phyloP scores from a whole-genome alignment of 2,888 invertebrate genomes.

The Carcina quercana region DNA sequence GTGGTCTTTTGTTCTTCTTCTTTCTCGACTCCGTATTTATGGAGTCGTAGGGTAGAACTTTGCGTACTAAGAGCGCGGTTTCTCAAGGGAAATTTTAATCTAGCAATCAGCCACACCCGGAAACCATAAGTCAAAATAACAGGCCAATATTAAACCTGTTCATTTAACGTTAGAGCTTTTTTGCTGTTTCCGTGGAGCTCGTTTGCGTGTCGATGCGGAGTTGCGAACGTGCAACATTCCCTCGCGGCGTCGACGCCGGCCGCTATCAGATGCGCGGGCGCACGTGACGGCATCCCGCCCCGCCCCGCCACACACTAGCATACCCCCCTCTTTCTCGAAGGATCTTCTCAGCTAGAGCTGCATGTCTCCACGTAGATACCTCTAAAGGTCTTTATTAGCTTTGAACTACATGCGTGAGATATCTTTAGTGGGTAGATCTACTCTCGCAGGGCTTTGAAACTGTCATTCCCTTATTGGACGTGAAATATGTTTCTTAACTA shows the following conservation, averaged over 20 bases:
- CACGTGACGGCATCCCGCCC: constrained; percentile 56
- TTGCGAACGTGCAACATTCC: constrained; percentile 32
- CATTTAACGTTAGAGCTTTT: constrained; percentile 1
- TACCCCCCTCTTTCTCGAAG: constrained; percentile 20
- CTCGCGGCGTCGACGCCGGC: constrained; percentile 25
- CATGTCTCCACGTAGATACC: constrained; percentile 16
- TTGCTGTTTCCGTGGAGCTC: constrained; percentile 6
- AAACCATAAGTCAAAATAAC: constrained; percentile 1
- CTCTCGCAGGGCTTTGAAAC: too few species aligned
- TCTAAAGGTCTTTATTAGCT: too few species aligned
- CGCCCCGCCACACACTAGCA: constrained; percentile 17
- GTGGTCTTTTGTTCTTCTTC: too few species aligned
- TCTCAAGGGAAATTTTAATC: too few species aligned
- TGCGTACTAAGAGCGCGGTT: too few species aligned
- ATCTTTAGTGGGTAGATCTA: too few species aligned
- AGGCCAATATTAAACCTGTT: not conserved
- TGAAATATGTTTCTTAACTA: too few species aligned
- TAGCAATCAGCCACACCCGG: too few species aligned
- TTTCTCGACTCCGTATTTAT: too few species aligned
- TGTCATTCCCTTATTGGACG: too few species aligned
- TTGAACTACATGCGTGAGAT: too few species aligned
- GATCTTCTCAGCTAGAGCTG: constrained; percentile 16
- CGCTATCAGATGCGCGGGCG: constrained; percentile 50
- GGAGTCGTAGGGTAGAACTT: too few species aligned
- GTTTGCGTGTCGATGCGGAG: constrained; percentile 22